Base-by-base conservation (phyloP, 2,888 invertebrate species). In the Tinea semifulvella region DNA sequence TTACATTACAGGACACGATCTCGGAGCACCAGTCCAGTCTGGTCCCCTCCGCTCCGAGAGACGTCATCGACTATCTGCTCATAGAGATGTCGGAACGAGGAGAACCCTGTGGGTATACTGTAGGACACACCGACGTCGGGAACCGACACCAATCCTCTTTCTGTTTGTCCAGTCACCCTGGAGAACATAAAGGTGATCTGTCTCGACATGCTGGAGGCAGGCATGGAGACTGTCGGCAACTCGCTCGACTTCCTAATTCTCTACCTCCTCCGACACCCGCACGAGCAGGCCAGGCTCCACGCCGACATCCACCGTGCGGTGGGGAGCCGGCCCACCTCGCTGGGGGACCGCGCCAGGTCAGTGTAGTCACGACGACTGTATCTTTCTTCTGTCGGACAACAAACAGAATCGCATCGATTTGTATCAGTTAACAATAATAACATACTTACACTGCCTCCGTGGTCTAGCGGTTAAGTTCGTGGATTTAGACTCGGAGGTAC, bases 171-270 rank as follows among this genome's bases (percentile, higher is more conserved):
- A 74, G 74, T 70, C 51, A 60, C 69, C 49, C 65, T 66, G 26
- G 68, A 76, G 52, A 72, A 74, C 28, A 62, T 80, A 3, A 68
- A 73, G 59, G 72, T 77, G 0, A 67, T 88, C 1, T 88, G 88
- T 53, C 58, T 88, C 54, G 89, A 90, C 55, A 65, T 90, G 46
- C 83, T 90, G 18, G 84, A 89, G 68, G 89, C 88, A 4, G 89
- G 89, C 1, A 82, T 86, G 42, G 88, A 90, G 63, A 90, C 89
- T 0, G 88, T 88, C 1, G 85, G 84, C 50, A 88, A 87, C 55
- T 85, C 87, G 0, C 66, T 87, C 7, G 81, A 83, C 1, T 87
- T 85, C 55, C 75, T 84, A 45, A 63, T 89, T 1, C 67, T 88
- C 2, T 82, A 85, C 50, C 67, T 89, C 49, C 70, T 86, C 1